Evolutionary conservation across 2,888 invertebrate genomes (phyloP), one percentile per base, ranked within the genome.

Genomic region (Cyrtodaria siliqua): DNA sequence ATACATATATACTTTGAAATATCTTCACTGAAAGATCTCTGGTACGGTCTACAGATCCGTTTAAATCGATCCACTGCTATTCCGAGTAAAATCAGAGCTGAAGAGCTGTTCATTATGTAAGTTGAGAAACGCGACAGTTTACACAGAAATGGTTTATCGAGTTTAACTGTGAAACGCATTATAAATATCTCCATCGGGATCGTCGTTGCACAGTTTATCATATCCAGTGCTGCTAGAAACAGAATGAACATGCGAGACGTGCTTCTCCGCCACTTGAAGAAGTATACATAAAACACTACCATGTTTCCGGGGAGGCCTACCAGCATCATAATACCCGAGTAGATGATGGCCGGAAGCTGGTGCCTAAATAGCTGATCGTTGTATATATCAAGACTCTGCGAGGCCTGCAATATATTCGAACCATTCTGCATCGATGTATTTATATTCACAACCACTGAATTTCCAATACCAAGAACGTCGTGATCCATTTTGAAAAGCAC

Each of bases 11-110:
- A 61, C 60, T 78, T 83, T 12, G 87, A 86, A n/a, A 68, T 60
- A 9, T 57, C 44, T 9, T 77, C 72, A 24, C 83, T 84, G 56
- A 89, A 85, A 9, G 75, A 70, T 16, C 49, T 59, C 1, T 72
- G 56, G 27, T 82, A 77, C 0, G 87, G 87, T 50, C 80, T 70
- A 68, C 87, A 88, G n/a, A 88, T 86, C 20, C 87, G 73, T 38
- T 81, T 77, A 50, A 85, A 87, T 27, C 89, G 67, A 40, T 87
- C 87, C 4, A 83, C 66, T 1, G 87, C 85, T 20, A 86, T 87
- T 4, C 82, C 84, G 38, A 87, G 70, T 0, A 87, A 73, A 57
- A 86, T 73, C n/a, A 84, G 47, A 16, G 85, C 86, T 2, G 84
- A 84, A 8, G 83, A 77, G 27, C 84, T 78, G 47, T 87, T 87